Percentiles rank a stretch among this genome's conserved stretches.
phyloP scores from a whole-genome alignment of 2,888 invertebrate species.

The Ectemnius cavifrons region DNA sequence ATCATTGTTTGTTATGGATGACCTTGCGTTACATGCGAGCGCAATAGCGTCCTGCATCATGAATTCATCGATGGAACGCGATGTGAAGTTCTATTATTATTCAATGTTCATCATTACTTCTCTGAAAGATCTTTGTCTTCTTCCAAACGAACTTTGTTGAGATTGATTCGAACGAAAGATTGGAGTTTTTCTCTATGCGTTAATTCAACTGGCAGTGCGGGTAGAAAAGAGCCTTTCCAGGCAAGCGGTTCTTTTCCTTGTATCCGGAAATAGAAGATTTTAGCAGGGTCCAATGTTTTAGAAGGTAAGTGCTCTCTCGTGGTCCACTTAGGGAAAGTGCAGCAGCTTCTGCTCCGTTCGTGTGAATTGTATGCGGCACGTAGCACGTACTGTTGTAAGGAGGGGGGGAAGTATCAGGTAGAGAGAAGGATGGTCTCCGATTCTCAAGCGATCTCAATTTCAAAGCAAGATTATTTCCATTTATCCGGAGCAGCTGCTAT shows the following conservation, averaged over 20 bases:
- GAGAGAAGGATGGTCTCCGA: no score
- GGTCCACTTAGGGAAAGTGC: slow-evolving; percentile 13
- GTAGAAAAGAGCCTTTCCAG: neutral
- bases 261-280: neutral
- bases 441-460: no score
- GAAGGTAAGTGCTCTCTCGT: slow-evolving; percentile 22
- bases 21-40: slow-evolving; percentile 28
- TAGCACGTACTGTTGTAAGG: no score
- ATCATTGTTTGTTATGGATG: slow-evolving; percentile 28
- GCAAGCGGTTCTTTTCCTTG: neutral
- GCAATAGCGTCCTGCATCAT: slow-evolving; percentile 16
- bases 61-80: slow-evolving; percentile 33
- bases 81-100: slow-evolving; percentile 35
- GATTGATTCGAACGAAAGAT: no score
- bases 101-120: slow-evolving; percentile 12
- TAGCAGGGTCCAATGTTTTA: slow-evolving; percentile 19
- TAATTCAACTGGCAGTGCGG: neutral
- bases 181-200: no score
- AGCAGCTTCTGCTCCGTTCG: neutral
- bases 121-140: no score
- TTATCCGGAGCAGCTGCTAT: no score
- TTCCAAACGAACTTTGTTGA: no score
- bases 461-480: no score
- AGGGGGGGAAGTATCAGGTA: slow-evolving; percentile 7
- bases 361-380: neutral